phyloP scores from a whole-genome alignment of 2,888 invertebrate species.

The Nasonia oneida region DNA sequence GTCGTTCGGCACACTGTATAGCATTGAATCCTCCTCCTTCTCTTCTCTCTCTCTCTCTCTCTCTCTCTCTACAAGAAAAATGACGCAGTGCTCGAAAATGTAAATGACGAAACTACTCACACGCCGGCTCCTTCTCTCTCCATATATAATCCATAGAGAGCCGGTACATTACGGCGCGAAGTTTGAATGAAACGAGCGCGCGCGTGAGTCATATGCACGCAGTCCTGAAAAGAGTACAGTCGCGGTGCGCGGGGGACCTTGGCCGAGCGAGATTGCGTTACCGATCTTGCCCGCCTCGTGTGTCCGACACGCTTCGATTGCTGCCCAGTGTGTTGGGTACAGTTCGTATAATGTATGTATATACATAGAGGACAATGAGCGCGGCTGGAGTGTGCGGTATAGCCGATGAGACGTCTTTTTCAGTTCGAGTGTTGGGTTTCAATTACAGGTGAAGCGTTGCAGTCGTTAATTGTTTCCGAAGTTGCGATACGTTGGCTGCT shows the following conservation, averaged over 20 bases:
- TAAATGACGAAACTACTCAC: constrained; percentile 48
- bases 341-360: background rate
- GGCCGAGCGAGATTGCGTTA: constrained; percentile 53
- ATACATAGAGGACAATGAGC: constrained; percentile 14
- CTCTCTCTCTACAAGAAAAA: constrained; percentile 15
- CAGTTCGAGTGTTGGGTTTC: constrained; percentile 3
- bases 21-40: background rate
- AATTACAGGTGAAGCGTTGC: constrained; percentile 19
- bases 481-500: background rate
- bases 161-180: background rate
- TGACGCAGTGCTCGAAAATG: constrained; percentile 55
- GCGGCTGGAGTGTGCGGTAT: background rate
- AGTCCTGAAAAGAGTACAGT: constrained; percentile 25
- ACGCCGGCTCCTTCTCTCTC: constrained; percentile 4
- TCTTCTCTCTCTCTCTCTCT: background rate
- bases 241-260: constrained; percentile 44
- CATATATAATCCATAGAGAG: background rate
- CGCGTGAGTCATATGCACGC: background rate
- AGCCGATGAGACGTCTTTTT: constrained; percentile 2
- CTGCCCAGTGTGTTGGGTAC: background rate
- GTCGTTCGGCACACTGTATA: background rate
- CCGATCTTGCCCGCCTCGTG: constrained; percentile 15
- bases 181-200: constrained; percentile 45
- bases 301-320: constrained; percentile 49
- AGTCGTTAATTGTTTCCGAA: constrained; percentile 8